phyloP scores from a whole-genome alignment of 2,888 invertebrate genomes.

The Acanthosoma haemorrhoidale region DNA sequence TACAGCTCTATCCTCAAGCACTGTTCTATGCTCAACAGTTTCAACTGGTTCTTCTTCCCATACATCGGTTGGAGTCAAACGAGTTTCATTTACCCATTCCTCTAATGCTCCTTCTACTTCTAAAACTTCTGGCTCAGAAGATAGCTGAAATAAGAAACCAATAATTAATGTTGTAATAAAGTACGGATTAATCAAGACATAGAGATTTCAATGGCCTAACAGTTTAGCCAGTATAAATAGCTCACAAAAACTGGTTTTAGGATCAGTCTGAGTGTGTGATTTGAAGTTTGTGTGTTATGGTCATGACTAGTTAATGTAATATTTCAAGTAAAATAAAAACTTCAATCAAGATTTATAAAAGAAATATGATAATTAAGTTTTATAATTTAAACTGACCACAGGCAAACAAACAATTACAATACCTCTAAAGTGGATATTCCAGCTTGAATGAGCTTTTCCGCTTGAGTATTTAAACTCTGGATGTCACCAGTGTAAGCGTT shows the following conservation, averaged over 20 bases:
- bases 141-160: slow-evolving; percentile 46
- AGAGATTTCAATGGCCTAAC: too few relatives aligned
- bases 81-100: slow-evolving; percentile 71
- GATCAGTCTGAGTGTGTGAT: too few relatives aligned
- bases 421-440: slow-evolving; percentile 67
- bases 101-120: slow-evolving; percentile 51
- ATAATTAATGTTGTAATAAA: too few relatives aligned
- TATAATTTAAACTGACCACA: background rate
- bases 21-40: slow-evolving; percentile 75
- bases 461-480: slow-evolving; percentile 70
- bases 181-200: too few relatives aligned
- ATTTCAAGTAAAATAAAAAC: too few relatives aligned
- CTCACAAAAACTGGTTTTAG: too few relatives aligned
- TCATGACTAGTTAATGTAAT: too few relatives aligned
- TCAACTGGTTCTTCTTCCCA: slow-evolving; percentile 90
- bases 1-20: slow-evolving; percentile 77
- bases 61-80: slow-evolving; percentile 82
- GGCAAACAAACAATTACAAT: background rate
- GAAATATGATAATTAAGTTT: too few relatives aligned
- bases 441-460: slow-evolving; percentile 65
- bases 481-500: slow-evolving; percentile 84
- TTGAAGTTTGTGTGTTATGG: too few relatives aligned
- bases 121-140: slow-evolving; percentile 58
- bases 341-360: too few relatives aligned
- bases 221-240: too few relatives aligned